These are phyloP conservation scores for Eupithecia inturbata DNA, from an alignment of 2,888 invertebrate species.

Conservation along the genomic window DNA sequence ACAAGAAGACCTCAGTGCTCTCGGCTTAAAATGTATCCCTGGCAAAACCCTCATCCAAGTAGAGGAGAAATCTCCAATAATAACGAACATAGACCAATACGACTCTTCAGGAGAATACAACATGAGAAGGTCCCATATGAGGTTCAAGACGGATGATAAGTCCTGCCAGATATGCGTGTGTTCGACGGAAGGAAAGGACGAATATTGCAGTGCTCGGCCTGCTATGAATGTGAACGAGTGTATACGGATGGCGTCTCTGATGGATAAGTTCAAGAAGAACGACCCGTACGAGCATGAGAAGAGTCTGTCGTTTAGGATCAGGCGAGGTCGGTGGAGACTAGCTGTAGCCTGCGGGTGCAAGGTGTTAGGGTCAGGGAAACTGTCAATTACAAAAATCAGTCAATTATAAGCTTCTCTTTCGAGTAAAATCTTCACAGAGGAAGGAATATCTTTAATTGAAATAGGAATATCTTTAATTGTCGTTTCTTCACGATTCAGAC, in stretches of 20 bases:
- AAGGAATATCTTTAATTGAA: too few species aligned
- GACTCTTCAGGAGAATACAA: slow-evolving; percentile 37
- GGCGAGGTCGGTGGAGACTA: slow-evolving; percentile 65
- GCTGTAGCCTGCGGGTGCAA: slow-evolving; percentile 40
- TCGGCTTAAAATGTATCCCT: slow-evolving; percentile 63
- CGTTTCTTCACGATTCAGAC: background rate
- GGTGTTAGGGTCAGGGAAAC: background rate
- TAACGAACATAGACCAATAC: slow-evolving; percentile 4
- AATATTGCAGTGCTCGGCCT: slow-evolving; percentile 67
- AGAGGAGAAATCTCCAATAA: slow-evolving; percentile 22
- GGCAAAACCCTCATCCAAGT: slow-evolving; percentile 66
- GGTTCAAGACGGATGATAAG: slow-evolving; percentile 52
- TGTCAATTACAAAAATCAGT: background rate
- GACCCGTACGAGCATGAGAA: slow-evolving; percentile 60
- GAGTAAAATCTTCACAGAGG: background rate
- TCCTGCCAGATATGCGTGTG: slow-evolving; percentile 69
- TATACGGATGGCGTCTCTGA: slow-evolving; percentile 52
- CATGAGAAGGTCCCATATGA: slow-evolving; percentile 59
- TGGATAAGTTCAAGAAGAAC: slow-evolving; percentile 46
- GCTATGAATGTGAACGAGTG: slow-evolving; percentile 73
- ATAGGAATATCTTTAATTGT: too few species aligned
- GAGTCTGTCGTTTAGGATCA: slow-evolving; percentile 57
- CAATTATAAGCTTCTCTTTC: background rate
- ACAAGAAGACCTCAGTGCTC: slow-evolving; percentile 38
- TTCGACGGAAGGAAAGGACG: slow-evolving; percentile 63